Percentiles rank a stretch among this genome's conserved stretches.
phyloP scores from a whole-genome alignment of 2,113 vertebrate species.

The Prinia subflava region DNA sequence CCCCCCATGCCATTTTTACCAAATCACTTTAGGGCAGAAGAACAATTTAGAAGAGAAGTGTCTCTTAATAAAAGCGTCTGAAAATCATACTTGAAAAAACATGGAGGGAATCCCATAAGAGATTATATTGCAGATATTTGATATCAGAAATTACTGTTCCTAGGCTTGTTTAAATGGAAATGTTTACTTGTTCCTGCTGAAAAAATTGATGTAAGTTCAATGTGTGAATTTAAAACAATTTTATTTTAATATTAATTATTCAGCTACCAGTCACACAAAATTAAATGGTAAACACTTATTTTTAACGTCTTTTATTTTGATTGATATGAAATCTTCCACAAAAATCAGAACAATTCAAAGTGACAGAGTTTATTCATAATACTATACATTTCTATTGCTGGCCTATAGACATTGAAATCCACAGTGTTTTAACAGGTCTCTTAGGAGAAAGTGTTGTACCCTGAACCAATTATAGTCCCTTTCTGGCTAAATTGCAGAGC shows the following conservation, averaged over 20 bases:
- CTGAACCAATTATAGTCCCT: slow-evolving; percentile 34
- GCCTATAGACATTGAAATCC: not conserved
- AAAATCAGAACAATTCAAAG: not conserved
- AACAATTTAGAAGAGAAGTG: not conserved
- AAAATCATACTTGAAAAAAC: not conserved
- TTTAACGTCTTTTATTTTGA: not conserved
- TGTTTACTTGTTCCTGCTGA: not conserved
- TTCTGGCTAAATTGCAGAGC: slow-evolving; percentile 26
- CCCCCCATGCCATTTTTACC: not conserved
- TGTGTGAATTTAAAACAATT: not conserved
- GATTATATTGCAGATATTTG: not conserved
- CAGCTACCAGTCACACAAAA: not conserved
- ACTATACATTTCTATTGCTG: not conserved
- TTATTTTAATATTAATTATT: not conserved
- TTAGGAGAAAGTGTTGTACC: not conserved
- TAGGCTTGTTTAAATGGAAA: not conserved
- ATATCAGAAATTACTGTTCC: not conserved
- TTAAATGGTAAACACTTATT: not conserved
- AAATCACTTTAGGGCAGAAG: slow-evolving; percentile 2
- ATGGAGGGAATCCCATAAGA: not conserved
- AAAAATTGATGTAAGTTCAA: not conserved
- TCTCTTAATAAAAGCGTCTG: slow-evolving; percentile 12
- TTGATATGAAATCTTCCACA: not conserved
- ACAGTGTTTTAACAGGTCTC: not conserved
- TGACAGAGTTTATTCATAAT: not conserved